Percentiles rank a stretch among this genome's conserved stretches.
Evolutionary conservation across 2,888 invertebrate genomes (phyloP).

Genomic region (Halictus ligatus): DNA sequence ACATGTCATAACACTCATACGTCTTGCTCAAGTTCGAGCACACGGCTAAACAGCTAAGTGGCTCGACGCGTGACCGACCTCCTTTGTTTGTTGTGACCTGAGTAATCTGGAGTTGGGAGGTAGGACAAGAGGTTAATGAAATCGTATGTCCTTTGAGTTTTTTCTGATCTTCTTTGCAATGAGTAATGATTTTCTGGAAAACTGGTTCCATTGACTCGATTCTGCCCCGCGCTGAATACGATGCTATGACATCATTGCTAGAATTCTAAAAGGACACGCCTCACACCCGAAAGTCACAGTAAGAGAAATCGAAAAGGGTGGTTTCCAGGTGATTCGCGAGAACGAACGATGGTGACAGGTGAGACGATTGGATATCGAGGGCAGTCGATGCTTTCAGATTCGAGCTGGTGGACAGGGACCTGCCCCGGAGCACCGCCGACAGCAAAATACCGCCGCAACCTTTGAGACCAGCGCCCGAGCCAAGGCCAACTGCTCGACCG

Average conservation of each 20-base stretch:
- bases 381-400: conserved; percentile 73
- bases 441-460: conserved; percentile 88
- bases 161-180: neutral
- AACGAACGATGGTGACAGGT: neutral
- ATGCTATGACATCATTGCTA: neutral
- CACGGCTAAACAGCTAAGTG: too few species aligned
- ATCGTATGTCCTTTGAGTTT: neutral
- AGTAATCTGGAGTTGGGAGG: too few species aligned
- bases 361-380: neutral
- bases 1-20: too few species aligned
- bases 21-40: too few species aligned
- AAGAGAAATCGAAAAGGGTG: neutral
- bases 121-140: neutral
- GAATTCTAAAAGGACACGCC: neutral
- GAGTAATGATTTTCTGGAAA: neutral
- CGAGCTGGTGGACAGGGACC: conserved; percentile 81
- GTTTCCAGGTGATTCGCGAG: neutral
- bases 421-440: conserved; percentile 74
- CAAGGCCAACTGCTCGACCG: conserved; percentile 78
- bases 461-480: conserved; percentile 87
- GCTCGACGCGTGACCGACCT: too few species aligned
- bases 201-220: neutral
- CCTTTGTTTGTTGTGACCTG: too few species aligned
- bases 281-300: too few species aligned
- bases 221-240: neutral